These are phyloP conservation scores for Pseudorhombus dupliciocellatus DNA, from an alignment of 2,113 vertebrate species.

Conservation along the genomic window DNA sequence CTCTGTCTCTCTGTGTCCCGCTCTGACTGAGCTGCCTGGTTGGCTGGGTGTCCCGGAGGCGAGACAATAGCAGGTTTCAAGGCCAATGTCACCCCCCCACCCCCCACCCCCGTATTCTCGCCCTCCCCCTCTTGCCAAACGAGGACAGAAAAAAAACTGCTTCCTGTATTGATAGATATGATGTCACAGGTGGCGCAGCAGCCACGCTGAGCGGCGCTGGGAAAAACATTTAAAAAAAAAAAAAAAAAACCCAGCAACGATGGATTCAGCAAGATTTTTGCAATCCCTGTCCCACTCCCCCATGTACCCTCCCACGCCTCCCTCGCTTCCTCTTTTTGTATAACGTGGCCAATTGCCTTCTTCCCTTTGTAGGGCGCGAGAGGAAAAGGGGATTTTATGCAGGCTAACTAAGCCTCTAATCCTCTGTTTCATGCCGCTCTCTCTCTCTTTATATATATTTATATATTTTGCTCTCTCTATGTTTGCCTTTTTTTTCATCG, in stretches of 20 bases:
- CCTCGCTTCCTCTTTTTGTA: slow-evolving; percentile 55
- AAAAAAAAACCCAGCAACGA: slow-evolving; percentile 11
- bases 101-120: not conserved
- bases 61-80: slow-evolving; percentile 83
- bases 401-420: slow-evolving; percentile 80
- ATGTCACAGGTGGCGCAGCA: slow-evolving; percentile 66
- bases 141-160: slow-evolving; percentile 2
- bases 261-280: slow-evolving; percentile 34
- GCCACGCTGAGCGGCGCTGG: slow-evolving; percentile 15
- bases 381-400: slow-evolving; percentile 81
- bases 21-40: slow-evolving; percentile 66
- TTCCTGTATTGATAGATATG: slow-evolving; percentile 63
- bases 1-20: not conserved
- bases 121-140: slow-evolving; percentile 28
- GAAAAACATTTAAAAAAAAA: slow-evolving; percentile 26
- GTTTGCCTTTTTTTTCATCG: slow-evolving; percentile 10
- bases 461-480: slow-evolving; percentile 13
- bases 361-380: slow-evolving; percentile 73
- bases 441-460: slow-evolving; percentile 3
- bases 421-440: slow-evolving; percentile 71
- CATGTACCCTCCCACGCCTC: slow-evolving; percentile 3
- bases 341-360: slow-evolving; percentile 72
- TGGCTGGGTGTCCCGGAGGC: slow-evolving; percentile 81
- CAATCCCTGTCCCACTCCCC: not conserved
- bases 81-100: slow-evolving; percentile 76